Evolutionary conservation across 1,140 invertebrate genomes (phyloP).

Genomic region (Charaxes varanes): DNA sequence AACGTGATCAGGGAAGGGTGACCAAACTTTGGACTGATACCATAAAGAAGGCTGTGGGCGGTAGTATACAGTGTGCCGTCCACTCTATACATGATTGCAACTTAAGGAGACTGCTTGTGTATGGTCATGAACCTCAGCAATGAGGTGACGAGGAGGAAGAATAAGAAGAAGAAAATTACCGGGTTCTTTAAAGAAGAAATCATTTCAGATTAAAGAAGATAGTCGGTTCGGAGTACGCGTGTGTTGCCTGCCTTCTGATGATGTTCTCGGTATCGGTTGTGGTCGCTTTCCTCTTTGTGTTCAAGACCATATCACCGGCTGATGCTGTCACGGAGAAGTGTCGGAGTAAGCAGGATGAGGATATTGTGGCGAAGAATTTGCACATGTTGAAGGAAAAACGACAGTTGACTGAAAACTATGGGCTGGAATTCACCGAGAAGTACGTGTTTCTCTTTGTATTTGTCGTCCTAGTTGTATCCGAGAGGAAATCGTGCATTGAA

Average conservation of each 20-base stretch:
- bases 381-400: slow-evolving; percentile 21
- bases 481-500: too few species aligned
- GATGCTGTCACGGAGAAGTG: background rate
- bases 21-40: too few species aligned
- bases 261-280: slow-evolving; percentile 33
- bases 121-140: too few species aligned
- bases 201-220: slow-evolving; percentile 41
- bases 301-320: slow-evolving; percentile 20
- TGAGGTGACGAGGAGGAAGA: background rate
- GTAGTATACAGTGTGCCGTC: too few species aligned
- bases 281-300: slow-evolving; percentile 32
- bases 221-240: slow-evolving; percentile 35
- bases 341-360: background rate
- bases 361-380: slow-evolving; percentile 5
- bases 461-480: too few species aligned
- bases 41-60: too few species aligned
- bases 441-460: too few species aligned
- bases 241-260: slow-evolving; percentile 29
- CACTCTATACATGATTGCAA: too few species aligned
- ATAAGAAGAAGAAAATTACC: too few species aligned
- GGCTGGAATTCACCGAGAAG: slow-evolving; percentile 10
- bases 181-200: too few species aligned
- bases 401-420: slow-evolving; percentile 20
- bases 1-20: too few species aligned
- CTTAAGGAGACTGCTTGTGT: too few species aligned